Base-by-base conservation (phyloP, 2,113 vertebrate species). In the Colius striatus region DNA sequence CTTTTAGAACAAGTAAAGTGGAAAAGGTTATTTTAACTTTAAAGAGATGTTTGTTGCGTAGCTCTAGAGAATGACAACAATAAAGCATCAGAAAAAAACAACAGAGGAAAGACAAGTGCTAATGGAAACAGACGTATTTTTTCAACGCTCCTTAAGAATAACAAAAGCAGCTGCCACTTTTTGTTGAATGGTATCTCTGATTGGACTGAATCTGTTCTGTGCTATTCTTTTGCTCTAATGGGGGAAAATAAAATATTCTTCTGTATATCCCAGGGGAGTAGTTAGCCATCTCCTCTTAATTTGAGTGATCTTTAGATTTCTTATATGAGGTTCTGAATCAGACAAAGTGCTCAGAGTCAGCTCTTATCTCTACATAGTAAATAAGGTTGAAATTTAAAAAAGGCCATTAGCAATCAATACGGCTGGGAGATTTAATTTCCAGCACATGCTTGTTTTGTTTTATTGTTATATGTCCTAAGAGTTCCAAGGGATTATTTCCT, bases 241-340 rank as follows among this genome's bases (percentile, higher is more conserved):
- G 94, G 96, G 95, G 87, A 43, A 80, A 88, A 84, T 82, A 92
- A 96, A 96, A 96, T 90, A 89, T 89, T 94, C 84, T 87, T 94
- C 80, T 60, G 78, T 63, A 45, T 55, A 60, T 80, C 97, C 85
- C 97, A 10, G 17, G 95, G 96, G 97, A 96, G 96, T 76, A 94
- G 95, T 97, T 96, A 94, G 91, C 96, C 74, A 61, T 92, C 94
- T 92, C 94, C 96, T 96, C 92, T 96, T 97, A 96, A 97, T 97
- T 96, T 97, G 97, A 97, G 96, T 94, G 95, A 97, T 97, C 95
- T 94, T 97, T 45, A 93, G 93, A 91, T 97, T 97, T 87, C 97
- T 97, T 96, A 95, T 84, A 55, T 23, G 32, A 84, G 93, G 29
- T 88, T 94, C 70, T 79, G 96, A 91, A 94, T 70, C 93, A 83